A percentile compares a stretch with the other conserved stretches of the same genome.
Evolutionary conservation across 2,113 vertebrate species (phyloP).

Genomic region (Lepus timidus): DNA sequence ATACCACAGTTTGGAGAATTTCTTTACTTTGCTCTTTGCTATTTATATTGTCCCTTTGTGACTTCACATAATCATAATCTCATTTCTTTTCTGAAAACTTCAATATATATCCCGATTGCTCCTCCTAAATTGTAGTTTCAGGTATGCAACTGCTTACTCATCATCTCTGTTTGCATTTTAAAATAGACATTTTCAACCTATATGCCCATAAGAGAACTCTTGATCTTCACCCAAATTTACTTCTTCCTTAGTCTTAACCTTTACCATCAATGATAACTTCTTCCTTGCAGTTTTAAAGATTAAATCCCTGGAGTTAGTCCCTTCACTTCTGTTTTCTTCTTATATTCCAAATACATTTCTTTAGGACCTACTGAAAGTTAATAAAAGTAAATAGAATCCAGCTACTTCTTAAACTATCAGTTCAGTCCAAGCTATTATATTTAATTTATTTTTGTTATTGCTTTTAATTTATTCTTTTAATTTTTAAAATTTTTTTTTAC

Average conservation of each 20-base stretch:
- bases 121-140: neutral
- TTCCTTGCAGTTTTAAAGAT: constrained; percentile 16
- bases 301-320: neutral
- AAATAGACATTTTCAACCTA: neutral
- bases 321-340: neutral
- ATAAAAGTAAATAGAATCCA: neutral
- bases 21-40: neutral
- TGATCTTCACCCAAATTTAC: neutral
- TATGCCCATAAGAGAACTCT: neutral
- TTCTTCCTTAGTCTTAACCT: neutral
- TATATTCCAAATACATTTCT: neutral
- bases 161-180: neutral
- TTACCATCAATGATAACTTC: neutral
- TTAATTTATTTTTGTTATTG: no score
- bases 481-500: no score
- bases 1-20: neutral
- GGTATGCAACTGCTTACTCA: neutral
- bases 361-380: neutral
- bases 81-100: neutral
- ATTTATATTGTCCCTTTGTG: neutral
- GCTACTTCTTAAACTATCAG: neutral
- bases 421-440: neutral
- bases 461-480: no score
- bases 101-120: neutral
- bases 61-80: neutral